These are phyloP conservation scores for Formica exsecta DNA, from an alignment of 1,140 invertebrate genomes.

Conservation along the genomic window DNA sequence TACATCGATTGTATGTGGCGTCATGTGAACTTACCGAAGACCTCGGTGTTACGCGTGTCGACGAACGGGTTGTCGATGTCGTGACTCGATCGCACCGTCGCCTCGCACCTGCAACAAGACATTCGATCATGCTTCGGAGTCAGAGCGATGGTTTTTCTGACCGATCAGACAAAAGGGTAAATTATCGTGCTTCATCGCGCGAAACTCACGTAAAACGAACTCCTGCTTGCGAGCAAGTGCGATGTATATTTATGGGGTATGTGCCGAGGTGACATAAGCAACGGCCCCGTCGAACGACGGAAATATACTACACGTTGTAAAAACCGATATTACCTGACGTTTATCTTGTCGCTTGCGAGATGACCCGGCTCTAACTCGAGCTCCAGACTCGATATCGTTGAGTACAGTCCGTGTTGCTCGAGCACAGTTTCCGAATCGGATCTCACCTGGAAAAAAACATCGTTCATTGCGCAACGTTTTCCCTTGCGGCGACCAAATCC, in stretches of 20 bases:
- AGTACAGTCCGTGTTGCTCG: slow-evolving; percentile 79
- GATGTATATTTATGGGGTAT: slow-evolving; percentile 28
- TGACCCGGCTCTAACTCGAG: slow-evolving; percentile 84
- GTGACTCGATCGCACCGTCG: slow-evolving; percentile 75
- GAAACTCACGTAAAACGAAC: slow-evolving; percentile 46
- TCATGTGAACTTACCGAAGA: slow-evolving; percentile 81
- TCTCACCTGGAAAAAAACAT: slow-evolving; percentile 76
- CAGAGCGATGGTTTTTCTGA: slow-evolving; percentile 22
- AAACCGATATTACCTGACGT: slow-evolving; percentile 81
- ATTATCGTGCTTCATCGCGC: slow-evolving; percentile 39
- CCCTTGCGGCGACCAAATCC: slow-evolving; percentile 25
- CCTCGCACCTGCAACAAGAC: slow-evolving; percentile 80
- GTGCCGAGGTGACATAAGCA: slow-evolving; percentile 7
- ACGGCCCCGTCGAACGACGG: slow-evolving; percentile 41
- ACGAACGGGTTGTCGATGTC: slow-evolving; percentile 69
- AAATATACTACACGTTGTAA: slow-evolving; percentile 51
- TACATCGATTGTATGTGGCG: slow-evolving; percentile 40
- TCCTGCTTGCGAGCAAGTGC: not conserved
- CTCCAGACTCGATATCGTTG: slow-evolving; percentile 82
- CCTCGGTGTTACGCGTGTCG: slow-evolving; percentile 78
- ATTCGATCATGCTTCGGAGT: slow-evolving; percentile 45
- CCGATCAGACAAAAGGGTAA: slow-evolving; percentile 19
- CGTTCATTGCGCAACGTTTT: slow-evolving; percentile 28
- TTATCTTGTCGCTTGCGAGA: slow-evolving; percentile 81
- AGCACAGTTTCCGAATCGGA: slow-evolving; percentile 79